A percentile compares a stretch with the other conserved stretches of the same genome.
Evolutionary conservation across 2,113 vertebrate genomes (phyloP).

Genomic region (Astatotilapia flaviijosephi): DNA sequence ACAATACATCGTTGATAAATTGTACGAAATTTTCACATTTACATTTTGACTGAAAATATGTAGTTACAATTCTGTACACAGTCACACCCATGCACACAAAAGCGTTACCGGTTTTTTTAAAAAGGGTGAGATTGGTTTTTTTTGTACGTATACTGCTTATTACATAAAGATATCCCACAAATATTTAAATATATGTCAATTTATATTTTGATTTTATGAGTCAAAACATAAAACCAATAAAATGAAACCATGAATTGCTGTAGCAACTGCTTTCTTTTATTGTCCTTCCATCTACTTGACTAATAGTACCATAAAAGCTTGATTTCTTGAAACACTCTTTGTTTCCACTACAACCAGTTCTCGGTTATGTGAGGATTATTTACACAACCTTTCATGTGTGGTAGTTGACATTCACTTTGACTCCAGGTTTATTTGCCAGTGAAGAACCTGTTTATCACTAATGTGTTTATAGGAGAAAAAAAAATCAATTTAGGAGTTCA

Average conservation of each 20-base stretch:
- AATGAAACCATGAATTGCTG: neutral
- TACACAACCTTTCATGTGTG: neutral
- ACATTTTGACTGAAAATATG: neutral
- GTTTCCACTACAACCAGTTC: neutral
- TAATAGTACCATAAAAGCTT: neutral
- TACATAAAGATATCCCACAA: neutral
- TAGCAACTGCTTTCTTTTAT: neutral
- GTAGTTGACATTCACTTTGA: slow-evolving; percentile 10
- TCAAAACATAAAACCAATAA: neutral
- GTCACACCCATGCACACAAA: neutral
- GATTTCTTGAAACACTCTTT: neutral
- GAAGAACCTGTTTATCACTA: slow-evolving; percentile 9
- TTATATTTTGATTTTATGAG: neutral
- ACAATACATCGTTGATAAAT: neutral
- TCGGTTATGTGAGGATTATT: neutral
- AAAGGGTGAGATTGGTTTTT: accelerated
- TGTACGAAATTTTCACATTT: neutral
- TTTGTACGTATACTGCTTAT: neutral
- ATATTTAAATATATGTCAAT: neutral
- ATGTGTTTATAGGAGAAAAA: neutral
- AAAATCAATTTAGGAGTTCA: slow-evolving; percentile 49
- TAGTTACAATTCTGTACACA: neutral
- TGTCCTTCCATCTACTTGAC: neutral
- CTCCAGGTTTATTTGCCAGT: slow-evolving; percentile 16
- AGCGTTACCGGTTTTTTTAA: accelerated